phyloP scores from a whole-genome alignment of 2,113 vertebrate species.

The Rafetus swinhoei region DNA sequence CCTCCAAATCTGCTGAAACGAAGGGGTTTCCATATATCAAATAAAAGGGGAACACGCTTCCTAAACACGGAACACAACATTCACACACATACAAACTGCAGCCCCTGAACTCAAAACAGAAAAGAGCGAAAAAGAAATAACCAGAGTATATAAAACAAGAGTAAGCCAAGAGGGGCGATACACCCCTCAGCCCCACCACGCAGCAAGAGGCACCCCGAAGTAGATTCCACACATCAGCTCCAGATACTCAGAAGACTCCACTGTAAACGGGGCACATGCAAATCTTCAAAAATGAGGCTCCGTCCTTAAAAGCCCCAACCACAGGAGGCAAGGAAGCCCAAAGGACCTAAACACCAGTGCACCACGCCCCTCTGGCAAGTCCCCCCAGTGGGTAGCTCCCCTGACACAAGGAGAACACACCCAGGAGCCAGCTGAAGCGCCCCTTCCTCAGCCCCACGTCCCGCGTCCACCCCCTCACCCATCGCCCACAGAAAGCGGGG shows the following conservation, averaged over 20 bases:
- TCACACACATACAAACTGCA: not conserved
- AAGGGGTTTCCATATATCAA: not conserved
- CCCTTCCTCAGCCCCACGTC: not conserved
- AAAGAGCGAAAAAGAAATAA: not conserved
- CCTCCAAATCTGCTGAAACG: not conserved
- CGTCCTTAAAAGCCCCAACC: not conserved
- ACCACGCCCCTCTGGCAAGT: not conserved
- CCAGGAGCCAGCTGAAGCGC: not conserved
- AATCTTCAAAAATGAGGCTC: not conserved
- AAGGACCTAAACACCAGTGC: not conserved
- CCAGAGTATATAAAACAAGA: not conserved
- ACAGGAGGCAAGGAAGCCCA: not conserved
- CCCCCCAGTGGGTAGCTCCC: not conserved
- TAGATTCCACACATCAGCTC: not conserved
- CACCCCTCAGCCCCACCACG: not conserved
- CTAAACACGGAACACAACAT: not conserved
- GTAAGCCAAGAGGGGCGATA: not conserved
- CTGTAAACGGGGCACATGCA: not conserved
- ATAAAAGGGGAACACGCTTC: not conserved
- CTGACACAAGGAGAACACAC: not conserved
- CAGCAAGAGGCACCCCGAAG: not conserved
- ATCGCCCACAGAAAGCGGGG: not conserved
- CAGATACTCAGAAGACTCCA: not conserved
- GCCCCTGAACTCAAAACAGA: not conserved
- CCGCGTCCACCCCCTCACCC: not conserved